A percentile compares a stretch with the other conserved stretches of the same genome.
Evolutionary conservation across 2,113 vertebrate genomes (phyloP).

Genomic region (Corvus cornix): DNA sequence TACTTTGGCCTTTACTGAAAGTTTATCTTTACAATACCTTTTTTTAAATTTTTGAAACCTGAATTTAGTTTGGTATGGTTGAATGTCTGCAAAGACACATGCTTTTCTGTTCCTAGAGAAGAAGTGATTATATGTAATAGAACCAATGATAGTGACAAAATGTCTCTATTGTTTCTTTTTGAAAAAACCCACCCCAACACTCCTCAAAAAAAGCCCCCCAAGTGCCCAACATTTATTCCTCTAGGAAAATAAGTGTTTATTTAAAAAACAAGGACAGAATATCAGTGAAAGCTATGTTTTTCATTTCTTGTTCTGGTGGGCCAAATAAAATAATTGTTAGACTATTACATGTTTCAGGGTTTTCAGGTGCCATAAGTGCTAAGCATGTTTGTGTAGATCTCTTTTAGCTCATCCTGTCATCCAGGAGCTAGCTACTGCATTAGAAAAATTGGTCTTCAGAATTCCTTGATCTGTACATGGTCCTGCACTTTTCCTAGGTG

Average conservation of each 20-base stretch:
- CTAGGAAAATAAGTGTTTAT: neutral
- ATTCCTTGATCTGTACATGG: neutral
- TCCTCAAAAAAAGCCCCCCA: accelerated
- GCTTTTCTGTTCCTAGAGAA: neutral
- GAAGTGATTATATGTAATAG: neutral
- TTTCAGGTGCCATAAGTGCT: neutral
- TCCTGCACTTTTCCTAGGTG: neutral
- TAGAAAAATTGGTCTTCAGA: neutral
- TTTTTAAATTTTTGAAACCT: neutral
- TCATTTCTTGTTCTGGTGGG: neutral
- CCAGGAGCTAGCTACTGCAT: neutral
- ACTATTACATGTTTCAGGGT: neutral
- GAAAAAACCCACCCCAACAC: accelerated
- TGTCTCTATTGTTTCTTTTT: neutral
- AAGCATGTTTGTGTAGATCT: neutral
- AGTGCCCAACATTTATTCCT: neutral
- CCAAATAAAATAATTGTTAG: neutral
- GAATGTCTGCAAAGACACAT: neutral
- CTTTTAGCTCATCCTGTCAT: neutral
- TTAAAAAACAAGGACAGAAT: neutral
- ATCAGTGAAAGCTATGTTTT: neutral
- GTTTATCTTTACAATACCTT: neutral
- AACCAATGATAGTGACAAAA: neutral
- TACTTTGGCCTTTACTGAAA: neutral
- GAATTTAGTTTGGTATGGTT: neutral